A percentile compares a stretch with the other conserved stretches of the same genome.
Evolutionary conservation across 2,113 vertebrate species (phyloP).

Genomic region (Ardeotis arabs): DNA sequence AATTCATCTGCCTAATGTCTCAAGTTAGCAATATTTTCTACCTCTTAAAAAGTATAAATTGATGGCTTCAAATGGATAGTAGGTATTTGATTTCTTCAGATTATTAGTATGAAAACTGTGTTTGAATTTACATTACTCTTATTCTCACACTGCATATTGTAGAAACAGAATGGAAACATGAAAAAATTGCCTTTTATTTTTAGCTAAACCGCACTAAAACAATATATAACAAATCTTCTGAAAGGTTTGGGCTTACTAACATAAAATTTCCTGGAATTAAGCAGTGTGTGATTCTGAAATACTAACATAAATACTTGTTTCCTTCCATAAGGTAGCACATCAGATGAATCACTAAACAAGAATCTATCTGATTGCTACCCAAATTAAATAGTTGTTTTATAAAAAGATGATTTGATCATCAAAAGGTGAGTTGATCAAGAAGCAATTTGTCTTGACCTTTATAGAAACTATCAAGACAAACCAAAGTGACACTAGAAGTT

Average conservation of each 20-base stretch:
- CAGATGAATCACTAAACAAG: neutral
- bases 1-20: neutral
- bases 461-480: neutral
- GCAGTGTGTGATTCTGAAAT: neutral
- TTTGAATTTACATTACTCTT: neutral
- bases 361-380: neutral
- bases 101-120: neutral
- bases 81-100: neutral
- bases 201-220: neutral
- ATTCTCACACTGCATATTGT: neutral
- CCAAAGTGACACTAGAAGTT: neutral
- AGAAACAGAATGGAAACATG: neutral
- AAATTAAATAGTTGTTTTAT: neutral
- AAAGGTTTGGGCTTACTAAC: neutral
- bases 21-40: neutral
- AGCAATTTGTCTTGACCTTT: slow-evolving; percentile 9
- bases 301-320: neutral
- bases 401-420: neutral
- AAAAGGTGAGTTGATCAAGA: neutral
- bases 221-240: neutral
- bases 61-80: neutral
- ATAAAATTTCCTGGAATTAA: neutral
- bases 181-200: neutral
- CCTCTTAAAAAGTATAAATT: neutral
- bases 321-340: neutral